Conservation (phyloP, 37 sponge, comb jelly and placozoan genomes). For the Halichondria panicea region DNA sequence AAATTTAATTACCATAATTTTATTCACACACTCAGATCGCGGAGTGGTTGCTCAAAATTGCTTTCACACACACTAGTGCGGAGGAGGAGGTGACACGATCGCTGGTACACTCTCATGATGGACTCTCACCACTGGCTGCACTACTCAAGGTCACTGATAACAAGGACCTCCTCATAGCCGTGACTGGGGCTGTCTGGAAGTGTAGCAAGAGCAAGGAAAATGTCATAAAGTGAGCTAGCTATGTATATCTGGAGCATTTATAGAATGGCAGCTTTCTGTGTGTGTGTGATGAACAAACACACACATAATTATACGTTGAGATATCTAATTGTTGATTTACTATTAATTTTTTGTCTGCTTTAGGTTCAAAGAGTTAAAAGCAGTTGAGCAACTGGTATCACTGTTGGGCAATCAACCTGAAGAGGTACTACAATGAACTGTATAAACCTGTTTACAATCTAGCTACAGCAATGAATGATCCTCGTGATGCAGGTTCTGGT, state of each 20-base stretch:
- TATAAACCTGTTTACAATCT: too few species aligned
- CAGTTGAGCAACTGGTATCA: conserved; percentile 83
- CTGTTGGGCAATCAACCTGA: conserved; percentile 89
- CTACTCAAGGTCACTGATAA: conserved; percentile 69
- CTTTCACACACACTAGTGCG: too few species aligned
- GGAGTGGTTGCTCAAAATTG: too few species aligned
- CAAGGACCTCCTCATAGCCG: conserved; percentile 84
- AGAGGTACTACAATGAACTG: too few species aligned
- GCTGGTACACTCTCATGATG: conserved; percentile 90
- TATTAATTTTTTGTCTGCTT: background rate
- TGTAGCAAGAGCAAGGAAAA: conserved; percentile 83
- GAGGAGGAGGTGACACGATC: conserved; percentile 82
- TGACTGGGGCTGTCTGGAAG: conserved; percentile 98
- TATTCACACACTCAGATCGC: too few species aligned
- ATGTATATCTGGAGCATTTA: background rate
- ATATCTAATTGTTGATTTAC: background rate
- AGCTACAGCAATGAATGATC: too few species aligned
- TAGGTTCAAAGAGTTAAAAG: conserved; percentile 84
- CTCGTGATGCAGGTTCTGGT: conserved; percentile 89
- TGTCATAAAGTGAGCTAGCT: conserved; percentile 56
- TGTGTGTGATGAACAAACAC: too few species aligned
- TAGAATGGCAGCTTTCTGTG: too few species aligned
- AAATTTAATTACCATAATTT: too few species aligned
- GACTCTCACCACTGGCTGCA: conserved; percentile 79
- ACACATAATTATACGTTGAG: background rate